Evolutionary conservation across 2,888 invertebrate species (phyloP).

Genomic region (Criorhina ranunculi): DNA sequence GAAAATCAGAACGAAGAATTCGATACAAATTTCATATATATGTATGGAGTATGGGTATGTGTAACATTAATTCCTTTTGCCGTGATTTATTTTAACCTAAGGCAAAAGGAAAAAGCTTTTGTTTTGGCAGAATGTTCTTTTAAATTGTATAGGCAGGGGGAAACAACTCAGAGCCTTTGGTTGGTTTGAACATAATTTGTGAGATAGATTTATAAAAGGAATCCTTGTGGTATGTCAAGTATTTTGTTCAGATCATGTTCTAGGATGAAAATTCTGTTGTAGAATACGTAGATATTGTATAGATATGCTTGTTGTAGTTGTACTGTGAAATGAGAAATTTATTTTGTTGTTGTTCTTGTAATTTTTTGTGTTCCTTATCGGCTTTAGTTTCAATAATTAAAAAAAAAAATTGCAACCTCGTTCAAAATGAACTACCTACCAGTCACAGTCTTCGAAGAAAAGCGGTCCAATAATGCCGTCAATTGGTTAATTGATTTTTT

Average conservation of each 20-base stretch:
- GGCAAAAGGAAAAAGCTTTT: conserved; percentile 2
- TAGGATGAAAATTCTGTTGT: too few relatives aligned
- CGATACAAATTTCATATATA: not conserved
- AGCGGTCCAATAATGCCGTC: too few relatives aligned
- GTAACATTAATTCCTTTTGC: conserved; percentile 4
- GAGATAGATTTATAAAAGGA: not conserved
- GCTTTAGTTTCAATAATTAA: too few relatives aligned
- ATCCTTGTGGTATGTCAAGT: conserved; percentile 1
- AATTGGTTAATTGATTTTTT: too few relatives aligned
- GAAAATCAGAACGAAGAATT: not conserved
- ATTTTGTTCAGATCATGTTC: not conserved
- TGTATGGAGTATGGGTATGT: not conserved
- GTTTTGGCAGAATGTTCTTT: not conserved
- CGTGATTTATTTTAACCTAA: conserved; percentile 3
- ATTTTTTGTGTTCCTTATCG: too few relatives aligned
- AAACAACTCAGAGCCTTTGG: not conserved
- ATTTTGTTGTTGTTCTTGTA: too few relatives aligned
- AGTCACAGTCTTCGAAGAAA: too few relatives aligned
- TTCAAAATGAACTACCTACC: too few relatives aligned
- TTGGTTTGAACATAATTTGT: conserved; percentile 5
- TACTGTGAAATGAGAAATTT: too few relatives aligned
- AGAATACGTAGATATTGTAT: too few relatives aligned
- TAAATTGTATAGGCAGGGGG: not conserved
- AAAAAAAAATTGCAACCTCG: too few relatives aligned
- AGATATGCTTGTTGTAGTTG: too few relatives aligned